phyloP scores from a whole-genome alignment of 2,797 vertebrate genomes.

The Notolepis coatsorum region DNA sequence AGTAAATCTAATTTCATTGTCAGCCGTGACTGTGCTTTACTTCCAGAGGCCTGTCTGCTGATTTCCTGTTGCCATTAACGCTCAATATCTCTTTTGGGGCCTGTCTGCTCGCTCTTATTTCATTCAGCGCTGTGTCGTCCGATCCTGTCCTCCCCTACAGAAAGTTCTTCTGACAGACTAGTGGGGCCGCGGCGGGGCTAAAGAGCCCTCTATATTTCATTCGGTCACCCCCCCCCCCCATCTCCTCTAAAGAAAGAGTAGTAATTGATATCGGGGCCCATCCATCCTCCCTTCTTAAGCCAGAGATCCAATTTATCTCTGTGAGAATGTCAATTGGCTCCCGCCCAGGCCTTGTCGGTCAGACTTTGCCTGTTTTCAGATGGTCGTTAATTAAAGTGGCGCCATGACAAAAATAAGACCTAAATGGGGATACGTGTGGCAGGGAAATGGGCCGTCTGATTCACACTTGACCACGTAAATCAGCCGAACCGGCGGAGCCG shows the following conservation, averaged over 20 bases:
- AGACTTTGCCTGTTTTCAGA: conserved; percentile 83
- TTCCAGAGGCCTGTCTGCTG: conserved; percentile 71
- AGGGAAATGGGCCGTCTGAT: conserved; percentile 73
- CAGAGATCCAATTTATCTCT: conserved; percentile 83
- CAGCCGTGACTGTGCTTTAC: conserved; percentile 76
- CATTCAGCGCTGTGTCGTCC: conserved; percentile 66
- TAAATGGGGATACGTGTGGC: conserved; percentile 73
- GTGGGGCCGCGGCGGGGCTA: conserved; percentile 59
- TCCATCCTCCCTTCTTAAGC: conserved; percentile 83
- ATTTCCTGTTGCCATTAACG: conserved; percentile 80
- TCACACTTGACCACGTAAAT: conserved; percentile 79
- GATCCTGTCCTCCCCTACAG: conserved; percentile 66
- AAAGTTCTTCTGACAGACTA: conserved; percentile 77
- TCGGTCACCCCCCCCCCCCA: conserved; percentile 72
- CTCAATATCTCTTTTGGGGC: conserved; percentile 79
- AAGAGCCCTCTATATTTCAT: conserved; percentile 79
- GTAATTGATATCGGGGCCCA: conserved; percentile 85
- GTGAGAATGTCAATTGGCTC: conserved; percentile 81
- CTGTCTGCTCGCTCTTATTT: conserved; percentile 75
- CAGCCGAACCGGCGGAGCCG: conserved; percentile 62
- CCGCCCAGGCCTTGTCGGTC: conserved; percentile 77
- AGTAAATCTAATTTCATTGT: conserved; percentile 82
- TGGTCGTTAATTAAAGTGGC: conserved; percentile 83
- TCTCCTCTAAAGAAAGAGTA: conserved; percentile 69
- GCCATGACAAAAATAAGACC: conserved; percentile 78